Base-by-base conservation (phyloP, 2,888 invertebrate species). In the Sarcophaga caerulescens region DNA sequence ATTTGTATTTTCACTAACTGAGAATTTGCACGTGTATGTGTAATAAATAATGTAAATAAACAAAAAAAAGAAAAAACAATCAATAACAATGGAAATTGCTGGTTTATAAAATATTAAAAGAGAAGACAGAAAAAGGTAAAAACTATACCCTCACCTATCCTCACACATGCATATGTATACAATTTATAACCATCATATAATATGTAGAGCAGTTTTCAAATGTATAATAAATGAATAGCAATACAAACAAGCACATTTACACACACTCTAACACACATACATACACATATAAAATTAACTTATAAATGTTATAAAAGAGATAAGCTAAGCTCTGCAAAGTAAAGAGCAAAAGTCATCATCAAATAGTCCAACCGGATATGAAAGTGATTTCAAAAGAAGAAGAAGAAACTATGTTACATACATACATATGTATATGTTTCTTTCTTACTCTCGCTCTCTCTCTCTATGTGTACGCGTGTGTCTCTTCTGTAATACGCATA, bases 341-440 rank as follows among this genome's bases (percentile, higher is more conserved):
- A 4, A 10, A 73, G 17, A 70, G n/a, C 60, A 63, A 71, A 70
- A 63, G 14, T 14, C 17, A 25, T 35, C 35, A 63, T 5, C 23
- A 62, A 62, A 63, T 6, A 63, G n/a, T 59, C 45, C 45, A 59
- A 71, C 76, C 76, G 82, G 82, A 82, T 82, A 82, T 82, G 71
- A 77, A 77, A 74, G 47, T 73, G 44, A 74, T 60, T 80, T 73
- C n/a, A 68, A 45, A 52, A 12, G n/a, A 52, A 47, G 19, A 47
- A 52, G 68, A 78, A 78, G 52, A 60, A 81, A 14, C 57, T 74
- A 84, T 68, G 74, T 62, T 68, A 35, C 35, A 35, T 63, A 60
- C 23, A 35, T 25, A 25, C 6, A 25, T n/a, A 17, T 60, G 14
- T 52, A 35, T 59, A 11, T 21, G 4, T 23, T 21, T 23, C 8